These are phyloP conservation scores for Hirtodrosophila histrioides DNA, from an alignment of 2,888 invertebrate genomes.

Conservation along the genomic window DNA sequence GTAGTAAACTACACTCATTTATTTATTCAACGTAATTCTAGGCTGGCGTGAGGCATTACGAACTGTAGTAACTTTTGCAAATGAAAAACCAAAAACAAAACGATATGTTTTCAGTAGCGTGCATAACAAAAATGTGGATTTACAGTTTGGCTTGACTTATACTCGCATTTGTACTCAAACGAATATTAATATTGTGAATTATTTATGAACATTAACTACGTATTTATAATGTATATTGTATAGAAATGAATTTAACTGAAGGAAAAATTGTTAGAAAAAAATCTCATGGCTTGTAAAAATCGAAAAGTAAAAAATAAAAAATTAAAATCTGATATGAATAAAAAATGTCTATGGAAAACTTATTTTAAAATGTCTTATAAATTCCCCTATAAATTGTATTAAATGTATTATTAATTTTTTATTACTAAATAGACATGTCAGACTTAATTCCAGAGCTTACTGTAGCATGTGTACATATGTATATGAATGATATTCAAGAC, in stretches of 20 bases:
- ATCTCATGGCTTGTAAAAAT: slow-evolving; percentile 2
- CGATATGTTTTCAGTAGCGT: slow-evolving; percentile 30
- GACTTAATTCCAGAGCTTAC: too few relatives aligned
- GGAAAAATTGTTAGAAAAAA: slow-evolving; percentile 30
- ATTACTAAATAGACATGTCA: too few relatives aligned
- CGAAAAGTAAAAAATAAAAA: slow-evolving; percentile 14
- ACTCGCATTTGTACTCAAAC: slow-evolving; percentile 80
- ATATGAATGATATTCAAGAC: too few relatives aligned
- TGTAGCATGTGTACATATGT: too few relatives aligned
- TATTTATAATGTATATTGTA: slow-evolving; percentile 64
- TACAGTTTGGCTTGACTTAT: slow-evolving; percentile 72
- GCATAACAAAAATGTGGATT: slow-evolving; percentile 27
- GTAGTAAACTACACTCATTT: slow-evolving; percentile 28
- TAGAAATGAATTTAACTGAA: slow-evolving; percentile 60
- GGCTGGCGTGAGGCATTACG: slow-evolving; percentile 21
- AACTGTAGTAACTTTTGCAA: slow-evolving; percentile 13
- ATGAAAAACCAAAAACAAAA: slow-evolving; percentile 3
- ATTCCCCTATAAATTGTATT: too few relatives aligned
- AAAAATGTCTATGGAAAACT: not conserved
- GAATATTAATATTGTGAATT: slow-evolving; percentile 56
- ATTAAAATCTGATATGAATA: slow-evolving; percentile 19
- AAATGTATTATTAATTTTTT: too few relatives aligned
- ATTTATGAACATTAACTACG: slow-evolving; percentile 52
- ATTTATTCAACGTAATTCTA: slow-evolving; percentile 49
- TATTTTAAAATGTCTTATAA: too few relatives aligned